A percentile compares a stretch with the other conserved stretches of the same genome.
Conservation (phyloP, 2,888 invertebrate genomes). For the Nomada ruficornis region DNA sequence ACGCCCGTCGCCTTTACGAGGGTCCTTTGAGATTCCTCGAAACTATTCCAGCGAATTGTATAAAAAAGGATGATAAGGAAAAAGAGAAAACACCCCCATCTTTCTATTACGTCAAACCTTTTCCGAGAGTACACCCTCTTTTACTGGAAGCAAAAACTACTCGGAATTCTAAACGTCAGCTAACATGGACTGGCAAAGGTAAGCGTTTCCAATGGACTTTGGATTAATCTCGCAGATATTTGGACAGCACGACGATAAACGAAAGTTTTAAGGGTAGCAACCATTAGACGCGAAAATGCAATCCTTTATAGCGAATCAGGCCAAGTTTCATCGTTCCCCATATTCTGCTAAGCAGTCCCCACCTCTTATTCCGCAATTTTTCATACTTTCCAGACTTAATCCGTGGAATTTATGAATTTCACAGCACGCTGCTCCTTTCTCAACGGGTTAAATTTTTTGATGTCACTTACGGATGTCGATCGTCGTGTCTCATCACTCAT, state of each 20-base stretch:
- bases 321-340: slow-evolving; percentile 9
- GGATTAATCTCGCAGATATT: slow-evolving; percentile 11
- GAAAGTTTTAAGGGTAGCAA: slow-evolving; percentile 17
- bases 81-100: neutral
- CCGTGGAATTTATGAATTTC: slow-evolving; percentile 74
- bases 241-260: neutral
- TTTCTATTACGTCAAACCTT: neutral
- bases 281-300: slow-evolving; percentile 11
- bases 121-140: neutral
- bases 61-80: neutral
- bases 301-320: slow-evolving; percentile 17
- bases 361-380: slow-evolving; percentile 70
- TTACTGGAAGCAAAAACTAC: neutral
- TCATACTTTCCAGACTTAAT: slow-evolving; percentile 72
- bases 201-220: neutral
- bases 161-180: neutral
- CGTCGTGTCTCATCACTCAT: neutral
- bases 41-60: slow-evolving; percentile 7
- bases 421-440: slow-evolving; percentile 34
- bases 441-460: slow-evolving; percentile 7
- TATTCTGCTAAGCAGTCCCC: neutral
- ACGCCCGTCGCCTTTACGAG: slow-evolving; percentile 24
- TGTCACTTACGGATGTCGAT: slow-evolving; percentile 1
- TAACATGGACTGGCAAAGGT: neutral
- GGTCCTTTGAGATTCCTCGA: slow-evolving; percentile 17